Conservation (phyloP, 2,888 invertebrate genomes). For the Melipona beecheii region DNA sequence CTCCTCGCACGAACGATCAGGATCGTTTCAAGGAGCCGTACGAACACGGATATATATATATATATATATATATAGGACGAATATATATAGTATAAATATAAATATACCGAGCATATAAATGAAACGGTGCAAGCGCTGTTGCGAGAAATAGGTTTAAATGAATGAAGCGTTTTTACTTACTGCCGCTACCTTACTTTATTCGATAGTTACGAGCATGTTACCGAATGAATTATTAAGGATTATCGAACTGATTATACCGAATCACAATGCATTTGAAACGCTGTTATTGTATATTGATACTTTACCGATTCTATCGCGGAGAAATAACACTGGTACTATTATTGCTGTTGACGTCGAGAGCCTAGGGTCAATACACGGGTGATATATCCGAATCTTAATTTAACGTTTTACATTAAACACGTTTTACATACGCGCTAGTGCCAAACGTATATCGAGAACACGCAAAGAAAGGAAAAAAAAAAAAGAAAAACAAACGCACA, state of each 20-base stretch:
- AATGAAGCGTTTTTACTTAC: slow-evolving; percentile 40
- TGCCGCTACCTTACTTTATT: slow-evolving; percentile 54
- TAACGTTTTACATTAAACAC: slow-evolving; percentile 57
- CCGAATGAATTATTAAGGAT: slow-evolving; percentile 43
- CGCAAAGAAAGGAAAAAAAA: neutral
- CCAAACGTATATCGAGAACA: slow-evolving; percentile 66
- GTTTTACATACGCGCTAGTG: slow-evolving; percentile 69
- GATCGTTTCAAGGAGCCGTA: slow-evolving; percentile 15
- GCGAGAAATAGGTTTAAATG: slow-evolving; percentile 41
- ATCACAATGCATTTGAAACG: slow-evolving; percentile 39
- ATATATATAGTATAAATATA: slow-evolving; percentile 18
- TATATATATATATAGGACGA: slow-evolving; percentile 1
- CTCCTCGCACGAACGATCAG: neutral
- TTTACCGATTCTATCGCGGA: slow-evolving; percentile 42
- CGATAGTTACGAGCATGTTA: slow-evolving; percentile 62
- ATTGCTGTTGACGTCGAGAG: slow-evolving; percentile 75
- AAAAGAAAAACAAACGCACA: neutral
- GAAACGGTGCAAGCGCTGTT: slow-evolving; percentile 47
- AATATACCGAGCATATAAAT: slow-evolving; percentile 13
- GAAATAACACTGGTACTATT: slow-evolving; percentile 58
- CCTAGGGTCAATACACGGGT: slow-evolving; percentile 74
- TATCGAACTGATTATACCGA: slow-evolving; percentile 48
- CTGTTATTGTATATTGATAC: slow-evolving; percentile 53
- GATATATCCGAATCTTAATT: slow-evolving; percentile 57
- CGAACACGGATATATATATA: slow-evolving; percentile 8